phyloP scores from a whole-genome alignment of 92 coral and sea anemone genomes.

The Palythoa grandis region DNA sequence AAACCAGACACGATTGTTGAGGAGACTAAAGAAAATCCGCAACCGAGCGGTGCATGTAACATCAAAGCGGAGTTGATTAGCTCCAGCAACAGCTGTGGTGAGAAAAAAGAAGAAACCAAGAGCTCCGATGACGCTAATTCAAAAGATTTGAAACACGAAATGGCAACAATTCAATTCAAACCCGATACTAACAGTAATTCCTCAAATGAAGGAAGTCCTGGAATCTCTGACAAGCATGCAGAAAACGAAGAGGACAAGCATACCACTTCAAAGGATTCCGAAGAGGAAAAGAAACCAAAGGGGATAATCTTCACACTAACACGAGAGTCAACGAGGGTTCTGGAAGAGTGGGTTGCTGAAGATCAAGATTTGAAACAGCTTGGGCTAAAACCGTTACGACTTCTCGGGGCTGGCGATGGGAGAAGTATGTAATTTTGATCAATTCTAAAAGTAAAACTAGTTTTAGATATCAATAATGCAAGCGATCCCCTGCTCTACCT shows the following conservation, averaged over 20 bases:
- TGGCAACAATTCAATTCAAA: too few species aligned
- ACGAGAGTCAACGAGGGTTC: constrained; percentile 76
- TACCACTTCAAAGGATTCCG: neutral
- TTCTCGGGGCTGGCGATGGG: constrained; percentile 87
- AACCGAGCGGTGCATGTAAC: neutral
- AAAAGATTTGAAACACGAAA: neutral
- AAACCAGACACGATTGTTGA: neutral
- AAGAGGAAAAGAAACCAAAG: neutral
- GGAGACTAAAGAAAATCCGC: neutral
- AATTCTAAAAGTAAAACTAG: too few species aligned
- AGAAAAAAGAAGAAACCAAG: neutral
- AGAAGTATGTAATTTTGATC: constrained; percentile 51
- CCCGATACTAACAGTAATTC: neutral
- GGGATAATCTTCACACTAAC: constrained; percentile 75
- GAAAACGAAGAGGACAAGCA: neutral
- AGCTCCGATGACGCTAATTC: neutral
- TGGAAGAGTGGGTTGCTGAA: constrained; percentile 82
- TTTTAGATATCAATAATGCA: too few species aligned
- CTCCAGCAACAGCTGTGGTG: neutral
- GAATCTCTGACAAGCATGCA: neutral
- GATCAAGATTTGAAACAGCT: constrained; percentile 49
- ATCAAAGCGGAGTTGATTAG: neutral
- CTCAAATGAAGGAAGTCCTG: neutral
- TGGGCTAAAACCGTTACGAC: constrained; percentile 69
- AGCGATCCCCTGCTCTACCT: too few species aligned